These are phyloP conservation scores for Poecilia picta DNA, from an alignment of 2,797 vertebrate species.

Conservation along the genomic window DNA sequence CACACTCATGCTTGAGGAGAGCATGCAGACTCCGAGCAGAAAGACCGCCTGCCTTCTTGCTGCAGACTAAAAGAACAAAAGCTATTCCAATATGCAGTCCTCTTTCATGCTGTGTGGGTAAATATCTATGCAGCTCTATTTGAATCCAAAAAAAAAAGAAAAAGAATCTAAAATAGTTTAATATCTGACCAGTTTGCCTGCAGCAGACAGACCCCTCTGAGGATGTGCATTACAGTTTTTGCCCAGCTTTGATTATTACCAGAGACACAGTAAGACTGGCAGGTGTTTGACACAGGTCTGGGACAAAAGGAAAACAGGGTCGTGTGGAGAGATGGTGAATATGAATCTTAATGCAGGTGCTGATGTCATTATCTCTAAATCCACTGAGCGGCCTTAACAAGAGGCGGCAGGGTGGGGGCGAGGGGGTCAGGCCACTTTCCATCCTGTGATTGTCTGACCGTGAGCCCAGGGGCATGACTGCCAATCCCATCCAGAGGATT, in stretches of 20 bases:
- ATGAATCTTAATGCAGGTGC: conserved; percentile 76
- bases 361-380: conserved; percentile 79
- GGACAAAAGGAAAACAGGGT: conserved; percentile 71
- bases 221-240: conserved; percentile 46
- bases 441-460: conserved; percentile 60
- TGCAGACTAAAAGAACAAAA: neutral
- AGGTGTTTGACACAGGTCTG: conserved; percentile 62
- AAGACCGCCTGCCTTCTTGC: neutral
- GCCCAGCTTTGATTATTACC: conserved; percentile 54
- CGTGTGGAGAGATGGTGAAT: conserved; percentile 72
- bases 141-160: neutral
- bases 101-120: neutral
- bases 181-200: neutral
- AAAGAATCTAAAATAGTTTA: neutral
- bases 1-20: neutral
- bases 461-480: conserved; percentile 74
- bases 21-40: neutral
- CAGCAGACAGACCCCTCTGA: conserved; percentile 28
- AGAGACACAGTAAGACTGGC: conserved; percentile 17
- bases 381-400: conserved; percentile 72
- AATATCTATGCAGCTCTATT: neutral
- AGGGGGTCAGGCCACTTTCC: conserved; percentile 73
- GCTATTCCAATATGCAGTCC: neutral
- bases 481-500: conserved; percentile 79
- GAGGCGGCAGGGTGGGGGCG: neutral